Evolutionary conservation across 2,888 invertebrate species (phyloP), one percentile per base, ranked within the genome.

Genomic region (Mesorhabditis spiculigera): DNA sequence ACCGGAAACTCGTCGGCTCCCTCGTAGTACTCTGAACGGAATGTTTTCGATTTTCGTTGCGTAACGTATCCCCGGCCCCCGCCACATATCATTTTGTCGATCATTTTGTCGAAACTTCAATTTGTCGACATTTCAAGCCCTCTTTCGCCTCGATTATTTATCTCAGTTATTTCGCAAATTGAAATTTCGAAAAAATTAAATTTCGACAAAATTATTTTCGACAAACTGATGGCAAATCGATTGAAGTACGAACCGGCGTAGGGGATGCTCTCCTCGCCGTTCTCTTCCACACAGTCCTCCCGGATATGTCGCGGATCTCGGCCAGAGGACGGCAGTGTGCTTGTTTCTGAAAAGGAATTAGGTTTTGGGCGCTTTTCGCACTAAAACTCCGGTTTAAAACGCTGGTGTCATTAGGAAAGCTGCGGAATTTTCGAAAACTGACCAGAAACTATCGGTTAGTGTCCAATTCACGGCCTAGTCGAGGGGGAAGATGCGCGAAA

Each of bases 241-340:
- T 8, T n/a, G n/a, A 5, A 28, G 58, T 13, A 67, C 5, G 50
- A 67, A 50, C 45, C 45, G 41, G 66, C 43, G 58, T 45, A 28
- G 45, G 63, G 70, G 44, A 75, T 74, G 45, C 68, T 68, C 66
- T 80, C 80, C 63, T 80, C 78, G 61, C 78, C 80, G 78, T 79
- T 78, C 67, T 80, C 80, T 69, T 80, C 80, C 42, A 80, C 73
- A 6, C 75, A 76, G 63, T 80, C 80, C 68, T 80, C 80, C 28
- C 70, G 69, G 10, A 73, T 70, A 67, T 76, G 78, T 10, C 71
- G 69, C 42, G 74, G 77, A 69, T 77, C 73, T 67, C 72, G 68
- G 64, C 70, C 70, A 10, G 66, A 43, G n/a, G 28, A 6, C 10
- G n/a, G 63, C 13, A 63, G 63, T 8, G n/a, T 63, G 10, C 63